Percentiles rank a stretch among this genome's conserved stretches.
These are phyloP conservation scores for Drosophila arizonae DNA, from an alignment of 1,140 invertebrate genomes.

Conservation along the genomic window DNA sequence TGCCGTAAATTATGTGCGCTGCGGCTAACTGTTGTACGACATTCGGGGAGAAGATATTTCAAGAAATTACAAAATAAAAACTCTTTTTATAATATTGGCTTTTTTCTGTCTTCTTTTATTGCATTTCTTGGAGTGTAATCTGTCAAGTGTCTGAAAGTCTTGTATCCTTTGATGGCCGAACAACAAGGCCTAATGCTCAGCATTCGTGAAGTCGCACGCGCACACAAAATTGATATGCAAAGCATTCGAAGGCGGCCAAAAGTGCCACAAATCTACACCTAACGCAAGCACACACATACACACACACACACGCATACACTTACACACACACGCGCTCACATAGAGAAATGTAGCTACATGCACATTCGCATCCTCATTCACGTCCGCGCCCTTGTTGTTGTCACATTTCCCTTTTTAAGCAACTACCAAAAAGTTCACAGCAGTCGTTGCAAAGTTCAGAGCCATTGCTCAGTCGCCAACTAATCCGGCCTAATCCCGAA, in stretches of 20 bases:
- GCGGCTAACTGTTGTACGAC: neutral
- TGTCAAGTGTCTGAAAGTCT: slow-evolving; percentile 41
- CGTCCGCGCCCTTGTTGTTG: slow-evolving; percentile 71
- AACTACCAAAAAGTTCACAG: slow-evolving; percentile 58
- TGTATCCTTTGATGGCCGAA: slow-evolving; percentile 72
- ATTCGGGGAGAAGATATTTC: neutral
- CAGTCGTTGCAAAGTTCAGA: slow-evolving; percentile 70
- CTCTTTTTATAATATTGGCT: slow-evolving; percentile 2
- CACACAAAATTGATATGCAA: slow-evolving; percentile 75
- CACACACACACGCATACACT: neutral
- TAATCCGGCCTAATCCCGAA: slow-evolving; percentile 82
- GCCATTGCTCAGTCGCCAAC: slow-evolving; percentile 77
- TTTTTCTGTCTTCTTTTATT: neutral
- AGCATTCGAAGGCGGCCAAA: slow-evolving; percentile 53
- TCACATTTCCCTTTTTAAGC: slow-evolving; percentile 66
- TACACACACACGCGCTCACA: slow-evolving; percentile 5
- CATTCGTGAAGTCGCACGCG: slow-evolving; percentile 80
- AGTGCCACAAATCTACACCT: slow-evolving; percentile 61
- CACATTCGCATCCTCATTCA: slow-evolving; percentile 24
- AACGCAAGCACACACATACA: slow-evolving; percentile 34
- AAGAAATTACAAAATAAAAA: neutral
- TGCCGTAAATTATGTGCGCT: slow-evolving; percentile 50
- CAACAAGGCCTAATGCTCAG: slow-evolving; percentile 73
- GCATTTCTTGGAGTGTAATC: slow-evolving; percentile 20
- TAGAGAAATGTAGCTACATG: neutral